phyloP scores from a whole-genome alignment of 2,113 vertebrate species.

The Andinoacara biseriatus region DNA sequence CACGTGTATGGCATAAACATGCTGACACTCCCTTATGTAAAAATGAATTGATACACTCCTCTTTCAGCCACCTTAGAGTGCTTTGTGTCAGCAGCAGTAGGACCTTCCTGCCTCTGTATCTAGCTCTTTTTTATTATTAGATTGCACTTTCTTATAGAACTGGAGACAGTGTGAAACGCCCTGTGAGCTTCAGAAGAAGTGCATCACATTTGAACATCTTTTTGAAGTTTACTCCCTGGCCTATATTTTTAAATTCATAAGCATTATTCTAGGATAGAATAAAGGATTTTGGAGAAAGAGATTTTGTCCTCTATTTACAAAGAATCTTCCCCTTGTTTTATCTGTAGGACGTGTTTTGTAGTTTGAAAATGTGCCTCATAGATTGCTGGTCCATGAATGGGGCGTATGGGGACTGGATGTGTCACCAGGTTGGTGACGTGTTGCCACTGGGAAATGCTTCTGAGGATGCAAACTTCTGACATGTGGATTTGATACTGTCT shows the following conservation, averaged over 20 bases:
- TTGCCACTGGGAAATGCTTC: conserved; percentile 63
- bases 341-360: conserved; percentile 28
- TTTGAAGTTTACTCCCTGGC: background rate
- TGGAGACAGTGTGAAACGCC: conserved; percentile 14
- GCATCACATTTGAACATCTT: conserved; percentile 27
- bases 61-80: conserved; percentile 22
- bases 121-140: conserved; percentile 21
- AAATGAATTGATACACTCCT: conserved; percentile 19
- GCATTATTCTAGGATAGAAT: background rate
- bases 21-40: background rate
- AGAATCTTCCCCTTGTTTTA: conserved; percentile 21
- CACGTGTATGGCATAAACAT: background rate
- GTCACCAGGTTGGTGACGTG: conserved; percentile 67
- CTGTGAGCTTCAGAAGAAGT: conserved; percentile 17
- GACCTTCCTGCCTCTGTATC: conserved; percentile 31
- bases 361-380: conserved; percentile 47
- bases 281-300: background rate
- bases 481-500: conserved; percentile 64
- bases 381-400: conserved; percentile 54
- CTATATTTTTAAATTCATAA: conserved; percentile 18
- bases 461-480: conserved; percentile 52
- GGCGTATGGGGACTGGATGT: conserved; percentile 49
- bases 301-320: conserved; percentile 41
- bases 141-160: conserved; percentile 37
- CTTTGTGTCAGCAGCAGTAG: conserved; percentile 38